Base-by-base conservation (phyloP, 2,888 invertebrate species). In the Melipona beecheii region DNA sequence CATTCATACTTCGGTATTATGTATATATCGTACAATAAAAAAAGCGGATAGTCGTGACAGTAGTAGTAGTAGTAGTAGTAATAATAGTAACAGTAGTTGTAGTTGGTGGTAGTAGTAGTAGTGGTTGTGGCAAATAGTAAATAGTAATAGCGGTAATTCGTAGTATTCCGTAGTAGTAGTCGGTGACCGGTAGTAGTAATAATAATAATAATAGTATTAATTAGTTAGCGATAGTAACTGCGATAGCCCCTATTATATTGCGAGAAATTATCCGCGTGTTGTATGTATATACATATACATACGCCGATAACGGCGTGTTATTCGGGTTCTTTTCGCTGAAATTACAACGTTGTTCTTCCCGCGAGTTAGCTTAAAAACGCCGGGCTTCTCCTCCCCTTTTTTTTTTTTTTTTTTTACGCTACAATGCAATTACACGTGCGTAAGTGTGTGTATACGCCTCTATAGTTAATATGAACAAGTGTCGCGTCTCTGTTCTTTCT, bases 1-100 rank as follows among this genome's bases (percentile, higher is more conserved):
- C 93, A 93, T 93, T 90, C 84, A 92, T 90, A 84, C 70, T 86
- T 90, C 90, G 84, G 89, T 91, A 89, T 88, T 91, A 88, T 91
- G 84, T 91, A 89, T 88, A 85, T 90, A 90, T 90, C 80, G 73
- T 91, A 91, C 91, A 91, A 89, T 91, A 90, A 90, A 91, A 81
- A 90, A 91, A 91, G 90, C 91, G 87, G 81, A 88, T 90, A 91
- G 82, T 89, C 81, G 66, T 87, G 81, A 54, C 74, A 68, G 50
- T 81, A 77, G 70, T 75, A 66, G 56, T 82, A 65, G 62, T 70
- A 75, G 54, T 86, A 91, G 81, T 89, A 76, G 65, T 86, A 78
- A 88, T 90, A 91, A 81, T 89, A 79, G 66, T 90, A 91, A 80
- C 87, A 79, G 66, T 81, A 77, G 71, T 75, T 64, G 58, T 82